Evolutionary conservation across 1,140 invertebrate species (phyloP).

Genomic region (Heliothis subflexa): DNA sequence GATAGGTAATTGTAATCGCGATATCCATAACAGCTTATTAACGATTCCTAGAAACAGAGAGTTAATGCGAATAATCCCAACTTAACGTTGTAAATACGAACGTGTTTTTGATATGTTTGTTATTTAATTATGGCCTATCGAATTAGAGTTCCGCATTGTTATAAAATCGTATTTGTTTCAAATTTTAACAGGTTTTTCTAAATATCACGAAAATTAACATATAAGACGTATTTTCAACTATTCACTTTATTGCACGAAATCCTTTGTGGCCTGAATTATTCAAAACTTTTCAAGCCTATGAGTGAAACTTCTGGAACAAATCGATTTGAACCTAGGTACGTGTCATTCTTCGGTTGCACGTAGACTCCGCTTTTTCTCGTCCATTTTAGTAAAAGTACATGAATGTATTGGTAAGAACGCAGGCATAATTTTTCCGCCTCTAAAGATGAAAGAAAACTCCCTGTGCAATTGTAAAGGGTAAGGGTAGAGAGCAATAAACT

Average conservation of each 20-base stretch:
- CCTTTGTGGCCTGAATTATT: neutral
- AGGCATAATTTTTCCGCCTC: too few species aligned
- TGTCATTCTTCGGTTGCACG: too few species aligned
- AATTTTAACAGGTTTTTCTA: too few species aligned
- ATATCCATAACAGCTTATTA: slow-evolving; percentile 46
- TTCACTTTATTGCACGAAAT: neutral
- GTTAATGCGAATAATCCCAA: slow-evolving; percentile 43
- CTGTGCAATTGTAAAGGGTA: neutral
- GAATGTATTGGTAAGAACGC: too few species aligned
- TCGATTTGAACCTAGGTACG: too few species aligned
- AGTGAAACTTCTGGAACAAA: too few species aligned
- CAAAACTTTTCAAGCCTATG: too few species aligned
- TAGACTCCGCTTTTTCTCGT: too few species aligned
- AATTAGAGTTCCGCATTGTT: slow-evolving; percentile 16
- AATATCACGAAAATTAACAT: neutral
- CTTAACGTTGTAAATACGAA: slow-evolving; percentile 34
- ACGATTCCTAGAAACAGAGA: slow-evolving; percentile 41
- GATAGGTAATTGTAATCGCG: slow-evolving; percentile 43
- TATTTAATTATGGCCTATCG: slow-evolving; percentile 2
- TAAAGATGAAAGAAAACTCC: neutral
- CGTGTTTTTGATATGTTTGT: slow-evolving; percentile 27
- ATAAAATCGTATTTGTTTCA: neutral
- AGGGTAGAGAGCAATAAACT: neutral
- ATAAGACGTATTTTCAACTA: too few species aligned
- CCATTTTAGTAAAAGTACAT: too few species aligned